A percentile compares a stretch with the other conserved stretches of the same genome.
These are phyloP conservation scores for Pocillopora meandrina DNA, from an alignment of 92 coral and sea anemone genomes.

Conservation along the genomic window DNA sequence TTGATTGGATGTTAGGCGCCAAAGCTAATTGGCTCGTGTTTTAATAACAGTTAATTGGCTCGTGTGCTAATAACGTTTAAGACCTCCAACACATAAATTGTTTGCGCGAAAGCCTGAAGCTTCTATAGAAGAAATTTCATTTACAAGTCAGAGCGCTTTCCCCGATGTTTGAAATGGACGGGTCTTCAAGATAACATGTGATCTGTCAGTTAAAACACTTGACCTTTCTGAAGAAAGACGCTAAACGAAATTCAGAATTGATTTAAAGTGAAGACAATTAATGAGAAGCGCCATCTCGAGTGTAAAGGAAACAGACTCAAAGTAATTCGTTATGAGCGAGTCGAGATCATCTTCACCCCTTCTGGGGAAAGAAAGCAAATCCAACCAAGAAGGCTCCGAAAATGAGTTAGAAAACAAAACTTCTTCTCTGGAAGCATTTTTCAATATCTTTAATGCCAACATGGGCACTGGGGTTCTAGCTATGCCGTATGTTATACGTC, in stretches of 20 bases:
- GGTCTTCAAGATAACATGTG: background rate
- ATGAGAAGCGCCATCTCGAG: background rate
- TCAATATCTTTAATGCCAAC: constrained; percentile 87
- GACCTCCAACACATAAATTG: constrained; percentile 34
- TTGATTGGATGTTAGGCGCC: constrained; percentile 35
- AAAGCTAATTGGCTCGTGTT: constrained; percentile 29
- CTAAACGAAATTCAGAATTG: background rate
- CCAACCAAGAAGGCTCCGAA: constrained; percentile 28
- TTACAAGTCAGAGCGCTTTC: background rate
- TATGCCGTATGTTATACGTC: constrained; percentile 85
- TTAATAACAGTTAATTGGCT: constrained; percentile 40
- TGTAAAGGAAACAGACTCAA: background rate
- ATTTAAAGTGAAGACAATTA: background rate
- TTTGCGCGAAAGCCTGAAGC: constrained; percentile 8
- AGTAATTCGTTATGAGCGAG: constrained; percentile 21
- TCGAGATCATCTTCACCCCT: constrained; percentile 43
- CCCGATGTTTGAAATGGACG: background rate
- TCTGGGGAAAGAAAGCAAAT: constrained; percentile 16
- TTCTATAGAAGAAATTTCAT: constrained; percentile 18
- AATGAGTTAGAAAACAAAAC: constrained; percentile 58
- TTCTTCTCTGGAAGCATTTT: constrained; percentile 78
- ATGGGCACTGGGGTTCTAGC: constrained; percentile 95
- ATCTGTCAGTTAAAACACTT: background rate
- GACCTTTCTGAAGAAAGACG: background rate
- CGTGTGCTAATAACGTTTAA: constrained; percentile 35